A percentile compares a stretch with the other conserved stretches of the same genome.
Conservation (phyloP, 2,113 vertebrate species). For the Tachuris rubrigastra region DNA sequence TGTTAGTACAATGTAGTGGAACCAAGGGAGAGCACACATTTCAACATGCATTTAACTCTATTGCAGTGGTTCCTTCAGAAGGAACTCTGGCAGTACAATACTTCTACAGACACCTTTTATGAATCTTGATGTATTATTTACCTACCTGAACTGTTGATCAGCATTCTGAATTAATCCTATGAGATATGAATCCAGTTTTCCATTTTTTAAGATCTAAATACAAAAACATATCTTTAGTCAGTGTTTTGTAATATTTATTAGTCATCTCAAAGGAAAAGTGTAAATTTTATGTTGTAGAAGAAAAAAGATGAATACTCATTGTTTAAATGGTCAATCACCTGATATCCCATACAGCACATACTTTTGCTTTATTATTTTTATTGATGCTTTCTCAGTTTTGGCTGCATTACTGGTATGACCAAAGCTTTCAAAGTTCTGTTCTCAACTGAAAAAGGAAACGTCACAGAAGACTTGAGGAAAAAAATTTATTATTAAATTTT, state of each 20-base stretch:
- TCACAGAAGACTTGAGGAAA: neutral
- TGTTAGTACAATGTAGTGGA: neutral
- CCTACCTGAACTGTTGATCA: constrained; percentile 86
- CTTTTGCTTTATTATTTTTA: neutral
- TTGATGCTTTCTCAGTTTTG: neutral
- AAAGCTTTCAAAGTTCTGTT: neutral
- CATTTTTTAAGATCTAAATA: constrained; percentile 73
- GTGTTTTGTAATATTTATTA: neutral
- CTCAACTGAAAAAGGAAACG: neutral
- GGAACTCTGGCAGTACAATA: neutral
- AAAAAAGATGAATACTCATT: neutral
- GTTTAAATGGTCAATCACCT: neutral
- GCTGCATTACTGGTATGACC: neutral
- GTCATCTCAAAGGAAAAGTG: neutral
- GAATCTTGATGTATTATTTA: neutral
- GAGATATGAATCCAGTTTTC: constrained; percentile 74
- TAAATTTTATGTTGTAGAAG: neutral
- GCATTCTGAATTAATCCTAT: constrained; percentile 85
- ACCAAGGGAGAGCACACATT: neutral
- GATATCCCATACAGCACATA: neutral
- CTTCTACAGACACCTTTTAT: neutral
- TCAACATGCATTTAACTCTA: neutral
- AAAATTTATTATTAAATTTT: neutral
- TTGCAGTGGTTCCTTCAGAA: neutral
- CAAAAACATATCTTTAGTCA: neutral